Conservation (phyloP, 2,797 vertebrate species). For the Melanotaenia pygmaea region DNA sequence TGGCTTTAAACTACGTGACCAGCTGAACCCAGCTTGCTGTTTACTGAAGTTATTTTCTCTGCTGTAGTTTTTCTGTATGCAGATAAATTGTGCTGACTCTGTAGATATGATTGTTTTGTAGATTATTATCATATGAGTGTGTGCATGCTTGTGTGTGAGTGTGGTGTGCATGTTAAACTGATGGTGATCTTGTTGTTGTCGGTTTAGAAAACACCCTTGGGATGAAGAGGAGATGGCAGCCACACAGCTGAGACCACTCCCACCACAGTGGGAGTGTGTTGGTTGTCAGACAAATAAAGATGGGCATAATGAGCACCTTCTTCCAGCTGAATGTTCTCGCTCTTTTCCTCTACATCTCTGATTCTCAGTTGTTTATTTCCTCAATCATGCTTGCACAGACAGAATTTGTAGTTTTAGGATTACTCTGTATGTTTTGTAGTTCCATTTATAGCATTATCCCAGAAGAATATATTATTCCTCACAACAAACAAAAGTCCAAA, state of each 20-base stretch:
- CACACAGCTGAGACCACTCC: constrained; percentile 73
- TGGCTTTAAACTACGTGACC: too few species aligned
- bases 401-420: constrained; percentile 19
- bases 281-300: constrained; percentile 51
- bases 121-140: constrained; percentile 22
- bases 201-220: constrained; percentile 64
- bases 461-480: constrained; percentile 8
- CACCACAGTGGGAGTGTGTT: constrained; percentile 26
- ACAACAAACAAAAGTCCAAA: constrained; percentile 16
- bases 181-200: constrained; percentile 73
- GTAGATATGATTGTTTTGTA: constrained; percentile 35
- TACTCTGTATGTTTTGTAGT: constrained; percentile 28
- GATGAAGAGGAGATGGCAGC: constrained; percentile 59
- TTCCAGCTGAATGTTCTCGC: constrained; percentile 40
- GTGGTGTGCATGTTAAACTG: constrained; percentile 39
- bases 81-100: constrained; percentile 46
- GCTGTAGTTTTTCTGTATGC: constrained; percentile 6
- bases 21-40: neutral
- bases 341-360: neutral
- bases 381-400: neutral
- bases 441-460: constrained; percentile 16
- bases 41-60: neutral
- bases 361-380: constrained; percentile 6
- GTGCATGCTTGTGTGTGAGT: constrained; percentile 6
- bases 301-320: constrained; percentile 41